Percentiles rank a stretch among this genome's conserved stretches.
phyloP scores from a whole-genome alignment of 1,140 invertebrate genomes.

The Atta cephalotes region DNA sequence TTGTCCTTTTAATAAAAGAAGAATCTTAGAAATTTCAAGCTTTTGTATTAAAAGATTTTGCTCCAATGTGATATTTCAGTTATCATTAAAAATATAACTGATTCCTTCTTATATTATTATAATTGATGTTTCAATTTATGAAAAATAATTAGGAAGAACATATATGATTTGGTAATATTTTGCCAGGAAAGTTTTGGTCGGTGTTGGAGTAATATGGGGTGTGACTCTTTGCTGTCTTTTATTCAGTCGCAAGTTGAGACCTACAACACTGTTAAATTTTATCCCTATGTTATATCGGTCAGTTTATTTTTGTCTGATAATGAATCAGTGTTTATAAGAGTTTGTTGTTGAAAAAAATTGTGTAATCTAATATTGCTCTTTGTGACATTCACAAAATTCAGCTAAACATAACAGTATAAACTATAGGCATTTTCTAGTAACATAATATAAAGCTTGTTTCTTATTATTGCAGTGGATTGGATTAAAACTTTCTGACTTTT shows the following conservation, averaged over 20 bases:
- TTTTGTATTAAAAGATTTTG: conserved; percentile 20
- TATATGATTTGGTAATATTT: conserved; percentile 45
- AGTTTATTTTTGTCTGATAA: conserved; percentile 59
- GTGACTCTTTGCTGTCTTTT: conserved; percentile 74
- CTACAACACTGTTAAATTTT: conserved; percentile 69
- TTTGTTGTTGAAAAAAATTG: not conserved
- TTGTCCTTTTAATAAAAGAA: not conserved
- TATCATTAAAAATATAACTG: not conserved
- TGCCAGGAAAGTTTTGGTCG: conserved; percentile 74
- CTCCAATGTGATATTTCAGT: not conserved
- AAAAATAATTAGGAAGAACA: not conserved
- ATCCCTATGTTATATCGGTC: conserved; percentile 74
- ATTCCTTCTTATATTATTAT: not conserved
- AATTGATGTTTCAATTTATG: not conserved
- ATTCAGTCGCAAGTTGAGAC: conserved; percentile 66
- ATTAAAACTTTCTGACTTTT: too few species aligned
- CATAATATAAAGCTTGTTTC: too few species aligned
- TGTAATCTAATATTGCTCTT: not conserved
- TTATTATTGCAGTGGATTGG: too few species aligned
- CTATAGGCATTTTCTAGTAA: too few species aligned
- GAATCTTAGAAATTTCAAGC: conserved; percentile 17
- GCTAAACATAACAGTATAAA: not conserved
- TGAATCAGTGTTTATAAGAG: not conserved
- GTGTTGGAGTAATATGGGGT: conserved; percentile 73
- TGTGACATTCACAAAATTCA: not conserved